A percentile compares a stretch with the other conserved stretches of the same genome.
These are phyloP conservation scores for Ochropleura leucogaster DNA, from an alignment of 2,888 invertebrate genomes.

Conservation along the genomic window DNA sequence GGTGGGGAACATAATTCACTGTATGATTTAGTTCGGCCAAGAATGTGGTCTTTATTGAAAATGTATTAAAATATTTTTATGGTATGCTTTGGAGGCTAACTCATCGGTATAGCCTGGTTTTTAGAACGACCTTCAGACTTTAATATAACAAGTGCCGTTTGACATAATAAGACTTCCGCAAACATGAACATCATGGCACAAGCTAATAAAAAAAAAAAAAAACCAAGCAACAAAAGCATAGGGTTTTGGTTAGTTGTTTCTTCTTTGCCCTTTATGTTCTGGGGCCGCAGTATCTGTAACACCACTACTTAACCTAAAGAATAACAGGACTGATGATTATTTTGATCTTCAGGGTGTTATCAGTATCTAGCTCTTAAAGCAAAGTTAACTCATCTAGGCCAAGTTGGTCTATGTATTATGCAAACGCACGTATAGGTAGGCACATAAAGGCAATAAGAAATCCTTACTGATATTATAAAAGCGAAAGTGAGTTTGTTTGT, in stretches of 20 bases:
- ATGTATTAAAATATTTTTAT: constrained; percentile 27
- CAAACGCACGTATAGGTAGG: constrained; percentile 13
- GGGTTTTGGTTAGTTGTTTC: too few species aligned
- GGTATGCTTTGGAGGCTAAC: constrained; percentile 11
- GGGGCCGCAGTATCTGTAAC: too few species aligned
- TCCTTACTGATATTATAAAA: too few species aligned
- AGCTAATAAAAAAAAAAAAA: too few species aligned
- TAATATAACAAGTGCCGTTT: neutral
- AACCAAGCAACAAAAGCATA: too few species aligned
- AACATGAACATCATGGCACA: neutral
- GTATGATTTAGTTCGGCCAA: constrained; percentile 31
- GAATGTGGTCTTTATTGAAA: constrained; percentile 42
- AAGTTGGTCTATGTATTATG: constrained; percentile 20
- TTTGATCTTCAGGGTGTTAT: neutral
- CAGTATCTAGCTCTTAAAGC: neutral
- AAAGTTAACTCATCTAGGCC: constrained; percentile 13
- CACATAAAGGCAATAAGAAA: constrained; percentile 26
- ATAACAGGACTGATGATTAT: neutral
- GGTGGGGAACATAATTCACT: constrained; percentile 46
- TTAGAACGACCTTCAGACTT: neutral
- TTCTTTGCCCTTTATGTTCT: too few species aligned
- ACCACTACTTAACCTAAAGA: too few species aligned
- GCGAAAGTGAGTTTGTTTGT: too few species aligned
- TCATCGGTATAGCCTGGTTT: neutral
- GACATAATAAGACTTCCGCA: neutral